phyloP scores from a whole-genome alignment of 2,888 invertebrate genomes.

The Danaus chrysippus region DNA sequence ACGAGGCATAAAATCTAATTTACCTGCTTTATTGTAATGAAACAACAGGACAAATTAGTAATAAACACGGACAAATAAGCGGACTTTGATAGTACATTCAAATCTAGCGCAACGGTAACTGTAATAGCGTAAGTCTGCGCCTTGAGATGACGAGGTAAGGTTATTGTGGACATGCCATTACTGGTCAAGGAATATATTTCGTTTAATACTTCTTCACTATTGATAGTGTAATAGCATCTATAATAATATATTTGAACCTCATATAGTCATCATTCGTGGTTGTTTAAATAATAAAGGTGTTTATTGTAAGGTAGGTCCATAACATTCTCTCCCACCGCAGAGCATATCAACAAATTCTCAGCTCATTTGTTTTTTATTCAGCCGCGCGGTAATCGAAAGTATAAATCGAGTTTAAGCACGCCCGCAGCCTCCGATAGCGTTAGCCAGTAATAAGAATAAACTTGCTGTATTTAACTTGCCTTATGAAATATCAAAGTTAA shows the following conservation, averaged over 20 bases:
- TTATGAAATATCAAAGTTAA: slow-evolving; percentile 68
- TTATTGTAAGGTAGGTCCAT: too few species aligned
- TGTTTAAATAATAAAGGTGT: too few species aligned
- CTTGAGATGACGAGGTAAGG: slow-evolving; percentile 38
- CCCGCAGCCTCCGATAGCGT: slow-evolving; percentile 63
- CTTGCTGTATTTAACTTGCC: slow-evolving; percentile 59
- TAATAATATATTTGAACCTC: too few species aligned
- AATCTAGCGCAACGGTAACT: slow-evolving; percentile 77
- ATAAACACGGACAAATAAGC: slow-evolving; percentile 71
- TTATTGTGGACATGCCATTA: slow-evolving; percentile 41
- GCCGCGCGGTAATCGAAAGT: slow-evolving; percentile 68
- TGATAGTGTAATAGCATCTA: too few species aligned
- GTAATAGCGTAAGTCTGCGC: slow-evolving; percentile 67
- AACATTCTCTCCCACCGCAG: slow-evolving; percentile 17
- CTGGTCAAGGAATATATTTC: too few species aligned
- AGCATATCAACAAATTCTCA: slow-evolving; percentile 69
- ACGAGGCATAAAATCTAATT: slow-evolving; percentile 62
- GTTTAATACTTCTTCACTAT: too few species aligned
- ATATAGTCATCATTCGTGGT: too few species aligned
- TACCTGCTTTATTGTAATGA: slow-evolving; percentile 58
- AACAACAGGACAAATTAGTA: slow-evolving; percentile 74
- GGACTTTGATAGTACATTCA: slow-evolving; percentile 78
- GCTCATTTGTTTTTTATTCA: slow-evolving; percentile 79
- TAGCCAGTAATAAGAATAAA: slow-evolving; percentile 75
- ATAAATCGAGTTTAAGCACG: slow-evolving; percentile 74